Base-by-base conservation (phyloP, 2,888 invertebrate genomes). In the Microplitis deprimator region DNA sequence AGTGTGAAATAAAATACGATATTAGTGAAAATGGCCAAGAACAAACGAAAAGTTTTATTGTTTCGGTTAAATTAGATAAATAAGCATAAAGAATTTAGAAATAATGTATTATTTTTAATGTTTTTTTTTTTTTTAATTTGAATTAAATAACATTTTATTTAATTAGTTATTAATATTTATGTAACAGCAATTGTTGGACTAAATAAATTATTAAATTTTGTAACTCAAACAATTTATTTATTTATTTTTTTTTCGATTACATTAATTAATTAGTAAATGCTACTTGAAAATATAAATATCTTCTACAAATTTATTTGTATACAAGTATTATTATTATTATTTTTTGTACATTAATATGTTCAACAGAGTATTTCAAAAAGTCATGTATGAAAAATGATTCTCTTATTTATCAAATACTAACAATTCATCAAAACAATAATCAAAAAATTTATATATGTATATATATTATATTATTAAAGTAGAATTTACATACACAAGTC, bases 261-360 rank as follows among this genome's bases (percentile, higher is more conserved):
- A 29, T 29, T 29, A 29, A 16, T 40, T 16, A 13, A 50, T 50
- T 69, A 41, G 17, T 50, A 20, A 69, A 13, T 59, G 39, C 4
- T 7, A 50, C 13, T 16, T 39, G 17, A 50, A 50, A 62, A 65
- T 72, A 76, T 67, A 76, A 72, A 72, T 72, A 76, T 29, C 29
- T 29, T 29, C 29, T 29, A 29, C 29, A 29, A 29, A 29, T 50
- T 50, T 13, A 50, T 50, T 50, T 50, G 50, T 50, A 13, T 50
- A 50, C 29, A 29, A 29, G 29, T 29, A 29, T 29, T 29, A 20
- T 72, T 76, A 60, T 20, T 68, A 76, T 16, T 39, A 10, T 40
- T 72, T 68, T 67, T 60, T 76, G 76, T 76, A 76, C 76, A 72
- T 68, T 72, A 72, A 61, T 72, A 17, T 62, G 39, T 72, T 62